These are phyloP conservation scores for Chaenocephalus aceratus DNA, from an alignment of 2,113 vertebrate species.

Conservation along the genomic window DNA sequence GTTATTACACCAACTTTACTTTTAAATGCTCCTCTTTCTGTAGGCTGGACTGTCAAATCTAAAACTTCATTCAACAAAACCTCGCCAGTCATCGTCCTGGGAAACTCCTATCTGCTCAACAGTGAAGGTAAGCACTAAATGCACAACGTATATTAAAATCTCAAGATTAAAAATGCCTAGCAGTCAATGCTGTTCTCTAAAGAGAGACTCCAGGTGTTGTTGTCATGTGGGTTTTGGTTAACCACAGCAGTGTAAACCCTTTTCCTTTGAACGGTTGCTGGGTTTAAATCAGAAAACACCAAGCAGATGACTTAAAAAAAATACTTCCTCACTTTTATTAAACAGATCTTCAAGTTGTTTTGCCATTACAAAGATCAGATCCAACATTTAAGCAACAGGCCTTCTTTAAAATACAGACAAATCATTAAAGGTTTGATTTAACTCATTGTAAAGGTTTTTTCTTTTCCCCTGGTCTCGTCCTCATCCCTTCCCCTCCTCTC, in stretches of 20 bases:
- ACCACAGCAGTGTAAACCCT: neutral
- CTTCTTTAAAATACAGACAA: too few species aligned
- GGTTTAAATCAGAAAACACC: constrained; percentile 14
- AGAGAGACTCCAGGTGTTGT: constrained; percentile 6
- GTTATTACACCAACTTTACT: neutral
- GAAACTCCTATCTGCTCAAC: constrained; percentile 87
- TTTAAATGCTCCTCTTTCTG: neutral
- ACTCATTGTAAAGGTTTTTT: neutral
- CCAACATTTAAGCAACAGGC: too few species aligned
- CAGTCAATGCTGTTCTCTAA: neutral
- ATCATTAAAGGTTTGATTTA: neutral
- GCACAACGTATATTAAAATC: neutral
- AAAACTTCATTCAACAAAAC: constrained; percentile 91
- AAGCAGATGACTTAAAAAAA: neutral
- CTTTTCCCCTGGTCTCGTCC: neutral
- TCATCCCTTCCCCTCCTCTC: neutral
- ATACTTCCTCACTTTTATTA: neutral
- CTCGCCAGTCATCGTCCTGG: constrained; percentile 87
- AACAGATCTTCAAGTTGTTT: neutral
- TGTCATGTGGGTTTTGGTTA: constrained; percentile 32
- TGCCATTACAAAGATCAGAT: neutral
- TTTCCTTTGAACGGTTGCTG: neutral
- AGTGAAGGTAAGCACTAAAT: constrained; percentile 82
- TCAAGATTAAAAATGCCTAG: neutral
- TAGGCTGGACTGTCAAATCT: constrained; percentile 93